These are phyloP conservation scores for Enteromius treurensis DNA, from an alignment of 2,797 vertebrate species.

Conservation along the genomic window DNA sequence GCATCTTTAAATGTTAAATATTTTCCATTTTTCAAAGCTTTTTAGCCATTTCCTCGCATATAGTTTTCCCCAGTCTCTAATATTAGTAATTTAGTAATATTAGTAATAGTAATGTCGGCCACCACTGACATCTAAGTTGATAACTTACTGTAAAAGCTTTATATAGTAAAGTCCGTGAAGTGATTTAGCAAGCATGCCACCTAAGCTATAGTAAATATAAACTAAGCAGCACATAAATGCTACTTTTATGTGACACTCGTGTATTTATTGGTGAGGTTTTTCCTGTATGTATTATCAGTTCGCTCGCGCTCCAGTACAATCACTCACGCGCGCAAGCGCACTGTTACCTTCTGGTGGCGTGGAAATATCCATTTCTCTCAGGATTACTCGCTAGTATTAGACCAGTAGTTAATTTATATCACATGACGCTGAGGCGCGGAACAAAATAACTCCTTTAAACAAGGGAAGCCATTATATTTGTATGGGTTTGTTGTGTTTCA, in stretches of 20 bases:
- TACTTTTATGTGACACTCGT: not conserved
- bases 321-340: not conserved
- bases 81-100: no score
- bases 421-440: no score
- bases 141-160: not conserved
- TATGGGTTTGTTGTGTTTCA: not conserved
- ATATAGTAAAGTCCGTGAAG: not conserved
- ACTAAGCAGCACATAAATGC: not conserved
- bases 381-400: not conserved
- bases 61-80: not conserved
- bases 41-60: not conserved
- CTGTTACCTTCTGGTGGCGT: conserved; percentile 75
- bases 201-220: not conserved
- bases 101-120: no score
- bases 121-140: not conserved
- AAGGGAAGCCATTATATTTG: not conserved
- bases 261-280: not conserved
- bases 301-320: not conserved
- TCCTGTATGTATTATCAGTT: not conserved
- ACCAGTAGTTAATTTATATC: not conserved
- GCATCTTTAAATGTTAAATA: not conserved
- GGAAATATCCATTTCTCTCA: conserved; percentile 72
- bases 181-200: no score
- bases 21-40: no score
- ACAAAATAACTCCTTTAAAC: not conserved